These are phyloP conservation scores for Hetaerina titia DNA, from an alignment of 2,888 invertebrate species.

Conservation along the genomic window DNA sequence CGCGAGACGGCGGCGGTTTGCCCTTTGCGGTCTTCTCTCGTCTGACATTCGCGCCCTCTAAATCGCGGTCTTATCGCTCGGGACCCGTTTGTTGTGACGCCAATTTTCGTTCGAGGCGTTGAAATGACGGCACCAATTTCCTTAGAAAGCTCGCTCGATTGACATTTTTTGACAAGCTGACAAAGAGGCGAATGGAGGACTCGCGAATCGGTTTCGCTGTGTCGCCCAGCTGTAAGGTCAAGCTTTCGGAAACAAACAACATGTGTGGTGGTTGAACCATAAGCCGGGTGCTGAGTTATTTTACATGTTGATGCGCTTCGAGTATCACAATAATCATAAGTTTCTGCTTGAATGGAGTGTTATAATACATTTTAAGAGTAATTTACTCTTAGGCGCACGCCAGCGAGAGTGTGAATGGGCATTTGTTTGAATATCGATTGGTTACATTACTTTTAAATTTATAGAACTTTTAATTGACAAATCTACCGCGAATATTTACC, in stretches of 20 bases:
- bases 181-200: background rate
- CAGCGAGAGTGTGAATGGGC: no score
- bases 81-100: slow-evolving; percentile 10
- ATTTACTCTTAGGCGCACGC: no score
- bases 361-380: no score
- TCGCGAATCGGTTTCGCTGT: background rate
- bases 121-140: background rate
- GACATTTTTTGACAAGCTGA: background rate
- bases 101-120: background rate
- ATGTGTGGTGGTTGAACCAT: background rate
- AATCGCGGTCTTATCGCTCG: background rate
- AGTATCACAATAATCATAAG: no score
- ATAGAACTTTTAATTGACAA: no score
- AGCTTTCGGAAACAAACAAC: background rate
- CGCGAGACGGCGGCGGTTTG: slow-evolving; percentile 7
- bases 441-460: no score
- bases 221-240: background rate
- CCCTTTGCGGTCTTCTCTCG: background rate
- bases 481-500: no score
- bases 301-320: no score
- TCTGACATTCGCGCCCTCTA: background rate
- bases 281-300: no score
- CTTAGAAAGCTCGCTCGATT: background rate
- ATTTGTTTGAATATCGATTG: no score
- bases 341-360: no score